Conservation (phyloP, 2,888 invertebrate genomes). For the Torymus aiolomorphi region DNA sequence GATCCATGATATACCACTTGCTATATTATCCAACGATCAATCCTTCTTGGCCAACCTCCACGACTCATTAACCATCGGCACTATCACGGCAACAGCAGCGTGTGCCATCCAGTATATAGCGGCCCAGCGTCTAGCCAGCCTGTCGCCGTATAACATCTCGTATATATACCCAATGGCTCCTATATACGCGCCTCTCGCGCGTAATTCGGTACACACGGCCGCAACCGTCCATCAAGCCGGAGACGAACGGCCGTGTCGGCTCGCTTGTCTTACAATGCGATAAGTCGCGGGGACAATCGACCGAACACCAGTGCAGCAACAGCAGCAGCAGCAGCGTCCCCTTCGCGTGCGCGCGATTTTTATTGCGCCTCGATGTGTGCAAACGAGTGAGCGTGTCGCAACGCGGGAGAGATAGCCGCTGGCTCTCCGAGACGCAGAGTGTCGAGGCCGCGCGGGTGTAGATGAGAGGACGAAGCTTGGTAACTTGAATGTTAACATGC, state of each 20-base stretch:
- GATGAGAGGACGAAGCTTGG: too few relatives aligned
- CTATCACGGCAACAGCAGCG: not conserved
- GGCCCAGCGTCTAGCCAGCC: too few relatives aligned
- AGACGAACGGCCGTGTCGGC: constrained; percentile 64
- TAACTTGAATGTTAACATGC: too few relatives aligned
- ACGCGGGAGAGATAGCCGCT: not conserved
- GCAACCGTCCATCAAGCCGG: not conserved
- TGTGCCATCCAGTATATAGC: too few relatives aligned
- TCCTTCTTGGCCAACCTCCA: too few relatives aligned
- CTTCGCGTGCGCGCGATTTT: constrained; percentile 39
- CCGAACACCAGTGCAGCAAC: constrained; percentile 29
- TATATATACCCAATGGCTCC: constrained; percentile 2
- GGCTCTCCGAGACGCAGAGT: not conserved
- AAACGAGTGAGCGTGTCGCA: constrained; percentile 4
- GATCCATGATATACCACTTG: too few relatives aligned
- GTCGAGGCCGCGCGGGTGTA: constrained; percentile 1
- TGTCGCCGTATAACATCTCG: not conserved
- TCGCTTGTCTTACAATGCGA: constrained; percentile 71
- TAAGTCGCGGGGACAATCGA: constrained; percentile 65
- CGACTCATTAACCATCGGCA: too few relatives aligned
- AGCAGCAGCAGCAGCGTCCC: constrained; percentile 15
- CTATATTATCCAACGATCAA: too few relatives aligned
- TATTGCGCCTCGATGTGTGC: constrained; percentile 6
- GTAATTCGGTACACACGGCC: constrained; percentile 23
- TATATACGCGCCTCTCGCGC: not conserved